These are phyloP conservation scores for Gymnoscopelus braueri DNA, from an alignment of 2,797 vertebrate genomes.

Conservation along the genomic window DNA sequence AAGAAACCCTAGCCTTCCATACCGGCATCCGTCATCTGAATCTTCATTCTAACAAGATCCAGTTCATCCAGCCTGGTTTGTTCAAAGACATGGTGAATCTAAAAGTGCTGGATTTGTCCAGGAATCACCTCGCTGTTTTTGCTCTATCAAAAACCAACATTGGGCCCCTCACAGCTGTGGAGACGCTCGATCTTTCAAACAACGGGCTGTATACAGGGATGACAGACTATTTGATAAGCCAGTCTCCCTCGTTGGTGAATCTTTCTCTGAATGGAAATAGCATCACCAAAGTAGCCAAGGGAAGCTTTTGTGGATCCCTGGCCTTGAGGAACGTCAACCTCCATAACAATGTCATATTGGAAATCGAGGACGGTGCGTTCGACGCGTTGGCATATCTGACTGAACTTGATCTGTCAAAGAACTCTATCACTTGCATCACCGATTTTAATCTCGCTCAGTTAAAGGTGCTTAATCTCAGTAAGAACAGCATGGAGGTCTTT, in stretches of 20 bases:
- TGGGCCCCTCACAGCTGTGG: slow-evolving; percentile 80
- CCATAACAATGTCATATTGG: slow-evolving; percentile 93
- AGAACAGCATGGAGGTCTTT: slow-evolving; percentile 93
- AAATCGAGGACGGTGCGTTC: slow-evolving; percentile 95
- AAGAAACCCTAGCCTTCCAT: slow-evolving; percentile 77
- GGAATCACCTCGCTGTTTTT: slow-evolving; percentile 84
- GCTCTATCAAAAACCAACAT: slow-evolving; percentile 75
- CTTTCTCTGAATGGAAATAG: slow-evolving; percentile 91
- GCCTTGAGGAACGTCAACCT: slow-evolving; percentile 84
- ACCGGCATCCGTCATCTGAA: slow-evolving; percentile 81
- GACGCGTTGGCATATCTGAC: slow-evolving; percentile 81
- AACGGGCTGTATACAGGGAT: slow-evolving; percentile 92
- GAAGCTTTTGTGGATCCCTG: slow-evolving; percentile 81
- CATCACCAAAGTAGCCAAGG: slow-evolving; percentile 85
- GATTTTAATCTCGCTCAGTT: slow-evolving; percentile 91
- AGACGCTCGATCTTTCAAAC: slow-evolving; percentile 87
- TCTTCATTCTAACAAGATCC: slow-evolving; percentile 88
- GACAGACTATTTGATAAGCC: slow-evolving; percentile 84
- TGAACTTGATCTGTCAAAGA: slow-evolving; percentile 92
- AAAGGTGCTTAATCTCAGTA: slow-evolving; percentile 88
- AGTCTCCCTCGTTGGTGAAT: slow-evolving; percentile 81
- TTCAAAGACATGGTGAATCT: slow-evolving; percentile 84
- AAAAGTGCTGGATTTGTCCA: slow-evolving; percentile 87
- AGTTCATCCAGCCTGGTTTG: slow-evolving; percentile 85
- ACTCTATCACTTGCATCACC: slow-evolving; percentile 94